Conservation (phyloP, 2,797 vertebrate species). For the Pseudotriccus pelzelni region DNA sequence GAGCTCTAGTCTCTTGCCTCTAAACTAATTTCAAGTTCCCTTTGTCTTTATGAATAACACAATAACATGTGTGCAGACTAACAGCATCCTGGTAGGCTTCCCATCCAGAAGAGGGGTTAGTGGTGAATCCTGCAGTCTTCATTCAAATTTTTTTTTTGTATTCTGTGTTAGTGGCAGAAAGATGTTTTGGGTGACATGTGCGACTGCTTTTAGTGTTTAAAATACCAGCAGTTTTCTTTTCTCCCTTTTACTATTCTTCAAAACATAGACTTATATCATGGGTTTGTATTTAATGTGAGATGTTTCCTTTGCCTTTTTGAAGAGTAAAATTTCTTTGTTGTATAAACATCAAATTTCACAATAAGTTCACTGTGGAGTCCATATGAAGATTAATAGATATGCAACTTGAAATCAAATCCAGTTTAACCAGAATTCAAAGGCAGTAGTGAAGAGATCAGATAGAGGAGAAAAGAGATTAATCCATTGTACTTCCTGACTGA, state of each 20-base stretch:
- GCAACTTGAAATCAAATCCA: slow-evolving; percentile 72
- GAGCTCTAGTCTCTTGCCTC: neutral
- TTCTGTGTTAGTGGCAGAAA: neutral
- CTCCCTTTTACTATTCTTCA: neutral
- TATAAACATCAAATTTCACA: neutral
- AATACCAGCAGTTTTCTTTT: neutral
- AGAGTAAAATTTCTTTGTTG: neutral
- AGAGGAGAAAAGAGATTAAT: slow-evolving; percentile 13
- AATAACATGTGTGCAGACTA: neutral
- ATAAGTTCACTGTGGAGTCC: slow-evolving; percentile 66
- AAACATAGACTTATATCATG: neutral
- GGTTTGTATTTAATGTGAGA: neutral
- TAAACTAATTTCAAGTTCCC: neutral
- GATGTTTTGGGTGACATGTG: neutral
- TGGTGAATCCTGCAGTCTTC: neutral
- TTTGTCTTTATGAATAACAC: neutral
- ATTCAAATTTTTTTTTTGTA: neutral
- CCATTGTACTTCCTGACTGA: neutral
- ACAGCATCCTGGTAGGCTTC: neutral
- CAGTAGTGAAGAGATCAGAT: neutral
- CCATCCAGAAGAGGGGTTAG: neutral
- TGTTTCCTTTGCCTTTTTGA: neutral
- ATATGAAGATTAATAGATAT: slow-evolving; percentile 63
- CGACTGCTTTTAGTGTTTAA: neutral
- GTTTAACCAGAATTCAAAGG: slow-evolving; percentile 61